Evolutionary conservation across 2,797 vertebrate species (phyloP).

Genomic region (Urosaurus nigricauda): DNA sequence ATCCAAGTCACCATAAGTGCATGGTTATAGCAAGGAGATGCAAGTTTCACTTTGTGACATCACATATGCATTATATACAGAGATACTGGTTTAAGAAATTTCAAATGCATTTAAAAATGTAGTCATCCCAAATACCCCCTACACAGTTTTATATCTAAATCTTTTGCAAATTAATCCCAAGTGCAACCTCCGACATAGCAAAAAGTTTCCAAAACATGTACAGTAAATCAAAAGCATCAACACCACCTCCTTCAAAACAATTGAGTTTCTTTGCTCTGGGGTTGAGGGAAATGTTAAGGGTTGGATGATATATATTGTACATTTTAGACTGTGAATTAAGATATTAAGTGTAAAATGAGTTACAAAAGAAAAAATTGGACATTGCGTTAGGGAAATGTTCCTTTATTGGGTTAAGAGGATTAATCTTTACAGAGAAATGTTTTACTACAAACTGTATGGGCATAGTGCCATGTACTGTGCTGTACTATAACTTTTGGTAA

Average conservation of each 20-base stretch:
- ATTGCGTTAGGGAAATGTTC: too few species aligned
- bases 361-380: too few species aligned
- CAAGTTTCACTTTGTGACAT: constrained; percentile 17
- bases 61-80: background rate
- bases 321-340: too few species aligned
- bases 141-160: too few species aligned
- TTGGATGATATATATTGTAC: too few species aligned
- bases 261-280: background rate
- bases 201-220: background rate
- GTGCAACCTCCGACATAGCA: background rate
- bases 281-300: background rate
- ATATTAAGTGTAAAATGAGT: too few species aligned
- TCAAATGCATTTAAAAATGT: background rate
- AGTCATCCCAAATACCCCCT: background rate
- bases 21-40: background rate
- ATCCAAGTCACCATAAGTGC: background rate
- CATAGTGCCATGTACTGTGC: too few species aligned
- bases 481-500: too few species aligned
- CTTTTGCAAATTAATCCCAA: background rate
- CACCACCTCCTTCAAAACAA: background rate
- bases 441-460: too few species aligned
- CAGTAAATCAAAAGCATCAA: background rate
- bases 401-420: too few species aligned
- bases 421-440: too few species aligned
- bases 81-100: background rate